Evolutionary conservation across 2,888 invertebrate species (phyloP).

Genomic region (Sinohyriopsis cumingii): DNA sequence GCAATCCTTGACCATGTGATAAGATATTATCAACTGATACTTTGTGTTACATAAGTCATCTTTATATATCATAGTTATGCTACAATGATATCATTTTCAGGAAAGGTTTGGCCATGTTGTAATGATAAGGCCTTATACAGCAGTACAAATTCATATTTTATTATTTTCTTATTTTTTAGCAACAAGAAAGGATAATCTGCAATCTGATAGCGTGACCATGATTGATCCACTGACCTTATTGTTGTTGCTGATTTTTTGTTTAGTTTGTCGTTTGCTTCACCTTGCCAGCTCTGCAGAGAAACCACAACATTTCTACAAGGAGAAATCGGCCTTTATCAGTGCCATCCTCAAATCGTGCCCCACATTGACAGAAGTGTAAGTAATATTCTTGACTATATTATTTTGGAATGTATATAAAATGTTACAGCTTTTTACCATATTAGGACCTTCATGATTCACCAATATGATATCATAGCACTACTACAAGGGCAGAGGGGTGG

Average conservation of each 20-base stretch:
- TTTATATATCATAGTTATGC: no score
- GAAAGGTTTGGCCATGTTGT: no score
- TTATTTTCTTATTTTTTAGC: background rate
- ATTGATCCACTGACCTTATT: conserved; percentile 21
- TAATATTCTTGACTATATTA: conserved; percentile 5
- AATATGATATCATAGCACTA: background rate
- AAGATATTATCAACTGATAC: no score
- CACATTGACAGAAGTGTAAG: conserved; percentile 60
- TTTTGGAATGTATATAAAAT: background rate
- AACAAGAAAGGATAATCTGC: background rate
- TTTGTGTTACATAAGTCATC: no score
- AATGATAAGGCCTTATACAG: no score
- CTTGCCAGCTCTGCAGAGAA: conserved; percentile 46
- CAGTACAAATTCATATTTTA: no score
- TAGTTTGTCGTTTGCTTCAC: conserved; percentile 52
- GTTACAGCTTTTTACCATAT: background rate
- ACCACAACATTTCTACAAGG: conserved; percentile 55
- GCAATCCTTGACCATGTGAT: no score
- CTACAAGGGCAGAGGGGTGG: background rate
- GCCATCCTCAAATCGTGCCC: conserved; percentile 56
- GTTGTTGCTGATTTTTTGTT: conserved; percentile 26
- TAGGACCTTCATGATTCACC: background rate
- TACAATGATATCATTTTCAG: no score
- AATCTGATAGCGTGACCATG: conserved; percentile 12
- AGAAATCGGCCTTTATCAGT: conserved; percentile 39